Base-by-base conservation (phyloP, 2,113 vertebrate species). In the Corythornis madagascariensis region DNA sequence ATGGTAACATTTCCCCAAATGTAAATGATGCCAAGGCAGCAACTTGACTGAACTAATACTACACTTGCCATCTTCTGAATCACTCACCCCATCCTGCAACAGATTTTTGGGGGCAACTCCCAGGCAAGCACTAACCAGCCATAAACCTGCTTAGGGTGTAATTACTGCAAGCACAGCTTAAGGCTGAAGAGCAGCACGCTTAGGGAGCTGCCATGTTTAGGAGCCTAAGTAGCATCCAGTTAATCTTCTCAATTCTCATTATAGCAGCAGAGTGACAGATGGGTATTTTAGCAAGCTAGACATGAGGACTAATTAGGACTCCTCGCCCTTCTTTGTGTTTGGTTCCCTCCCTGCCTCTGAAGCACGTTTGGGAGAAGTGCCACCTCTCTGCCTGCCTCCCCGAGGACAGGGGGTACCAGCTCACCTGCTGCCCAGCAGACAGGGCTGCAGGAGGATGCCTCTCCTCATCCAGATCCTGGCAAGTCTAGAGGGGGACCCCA, bases 201-300 rank as follows among this genome's bases (percentile, higher is more conserved):
- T 25, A 65, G 9, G 52, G 79, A 81, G 76, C 86, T 94, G 82
- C 90, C 84, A 24, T 31, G 67, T 90, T 91, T 56, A 79, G 61
- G 47, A 80, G 50, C 74, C 65, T 82, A 61, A 82, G 63, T 4
- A 69, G 67, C 16, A 90, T 76, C 91, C 80, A 92, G 89, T 87
- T 96, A 95, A 95, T 96, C 93, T 95, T 76, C 73, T 71, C 86
- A 92, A 94, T 88, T 86, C 94, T 85, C 77, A 91, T 93, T 90
- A 76, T 9, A 57, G 80, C 84, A 65, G 64, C 85, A 66, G 45
- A 91, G 88, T 94, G 94, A 94, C 93, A 95, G 95, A 92, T 76
- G 79, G 94, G 45, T 72, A 28, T 90, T 96, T 88, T 85, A 96
- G 59, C 70, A 80, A 64, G 89, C 66, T 66, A 75, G 86, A 93